Conservation (phyloP, 2,888 invertebrate genomes). For the Macropis europaea region DNA sequence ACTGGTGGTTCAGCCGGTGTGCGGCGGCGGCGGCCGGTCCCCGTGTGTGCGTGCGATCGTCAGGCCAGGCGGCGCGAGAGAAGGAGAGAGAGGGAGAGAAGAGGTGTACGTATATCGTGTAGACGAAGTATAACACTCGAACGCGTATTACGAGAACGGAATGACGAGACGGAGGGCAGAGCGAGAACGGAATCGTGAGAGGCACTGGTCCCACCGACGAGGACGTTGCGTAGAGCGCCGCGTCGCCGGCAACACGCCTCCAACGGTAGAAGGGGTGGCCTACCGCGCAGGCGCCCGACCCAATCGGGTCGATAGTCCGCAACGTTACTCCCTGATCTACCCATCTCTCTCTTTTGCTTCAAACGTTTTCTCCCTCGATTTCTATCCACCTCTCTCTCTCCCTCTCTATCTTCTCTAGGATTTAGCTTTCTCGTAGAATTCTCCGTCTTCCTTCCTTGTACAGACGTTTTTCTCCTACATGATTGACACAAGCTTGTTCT, state of each 20-base stretch:
- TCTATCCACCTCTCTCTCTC: neutral
- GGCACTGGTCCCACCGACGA: conserved; percentile 67
- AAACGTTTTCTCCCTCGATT: neutral
- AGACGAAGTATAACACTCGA: conserved; percentile 46
- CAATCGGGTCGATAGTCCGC: conserved; percentile 78
- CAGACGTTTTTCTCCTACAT: neutral
- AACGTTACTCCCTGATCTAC: conserved; percentile 62
- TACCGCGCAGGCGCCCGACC: conserved; percentile 71
- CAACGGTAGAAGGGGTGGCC: conserved; percentile 59
- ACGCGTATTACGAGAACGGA: conserved; percentile 54
- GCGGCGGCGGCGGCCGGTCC: no score
- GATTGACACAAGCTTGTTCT: no score
- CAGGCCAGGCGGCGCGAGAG: conserved; percentile 2
- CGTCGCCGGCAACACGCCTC: conserved; percentile 76
- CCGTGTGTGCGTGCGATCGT: neutral
- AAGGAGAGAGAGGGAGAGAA: neutral
- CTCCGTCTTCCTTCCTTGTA: neutral
- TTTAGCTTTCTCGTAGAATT: conserved; percentile 2
- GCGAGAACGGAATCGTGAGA: conserved; percentile 68
- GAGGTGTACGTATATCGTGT: no score
- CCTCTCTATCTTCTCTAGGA: conserved; percentile 7
- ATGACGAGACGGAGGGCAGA: conserved; percentile 62
- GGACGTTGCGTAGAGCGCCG: conserved; percentile 71
- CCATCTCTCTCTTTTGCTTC: conserved; percentile 14
- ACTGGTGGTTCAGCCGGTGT: no score